Conservation (phyloP, 2,888 invertebrate species). For the Atethmia centrago region DNA sequence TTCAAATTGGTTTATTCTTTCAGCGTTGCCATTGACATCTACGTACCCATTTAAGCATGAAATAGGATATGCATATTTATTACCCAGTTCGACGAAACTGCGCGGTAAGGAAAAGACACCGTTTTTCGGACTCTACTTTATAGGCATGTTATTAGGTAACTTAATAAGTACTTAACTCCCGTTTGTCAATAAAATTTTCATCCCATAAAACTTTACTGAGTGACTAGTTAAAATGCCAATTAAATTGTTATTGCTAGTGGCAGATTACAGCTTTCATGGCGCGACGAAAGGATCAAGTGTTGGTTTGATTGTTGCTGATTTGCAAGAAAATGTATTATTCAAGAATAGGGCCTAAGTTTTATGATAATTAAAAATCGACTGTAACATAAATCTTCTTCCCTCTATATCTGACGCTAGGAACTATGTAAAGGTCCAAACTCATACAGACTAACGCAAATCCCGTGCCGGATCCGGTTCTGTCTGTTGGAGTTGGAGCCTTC, state of each 20-base stretch:
- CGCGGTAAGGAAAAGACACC: not conserved
- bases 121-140: not conserved
- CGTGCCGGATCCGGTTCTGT: not conserved
- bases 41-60: too few species aligned
- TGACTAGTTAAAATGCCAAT: constrained; percentile 45
- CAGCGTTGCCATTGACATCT: not conserved
- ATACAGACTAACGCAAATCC: not conserved
- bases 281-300: constrained; percentile 29
- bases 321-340: constrained; percentile 10
- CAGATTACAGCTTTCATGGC: constrained; percentile 47
- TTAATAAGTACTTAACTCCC: not conserved
- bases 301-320: constrained; percentile 37
- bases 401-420: too few species aligned
- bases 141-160: constrained; percentile 12
- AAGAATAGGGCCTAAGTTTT: not conserved
- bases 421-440: not conserved
- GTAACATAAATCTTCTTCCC: not conserved
- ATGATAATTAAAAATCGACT: not conserved
- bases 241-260: constrained; percentile 47
- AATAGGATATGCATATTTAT: not conserved
- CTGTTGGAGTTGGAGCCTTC: not conserved
- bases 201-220: constrained; percentile 31
- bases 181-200: constrained; percentile 39
- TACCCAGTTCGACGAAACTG: not conserved
- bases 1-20: not conserved